Evolutionary conservation across 2,797 vertebrate species (phyloP).

Genomic region (Sebastes hubbsi): DNA sequence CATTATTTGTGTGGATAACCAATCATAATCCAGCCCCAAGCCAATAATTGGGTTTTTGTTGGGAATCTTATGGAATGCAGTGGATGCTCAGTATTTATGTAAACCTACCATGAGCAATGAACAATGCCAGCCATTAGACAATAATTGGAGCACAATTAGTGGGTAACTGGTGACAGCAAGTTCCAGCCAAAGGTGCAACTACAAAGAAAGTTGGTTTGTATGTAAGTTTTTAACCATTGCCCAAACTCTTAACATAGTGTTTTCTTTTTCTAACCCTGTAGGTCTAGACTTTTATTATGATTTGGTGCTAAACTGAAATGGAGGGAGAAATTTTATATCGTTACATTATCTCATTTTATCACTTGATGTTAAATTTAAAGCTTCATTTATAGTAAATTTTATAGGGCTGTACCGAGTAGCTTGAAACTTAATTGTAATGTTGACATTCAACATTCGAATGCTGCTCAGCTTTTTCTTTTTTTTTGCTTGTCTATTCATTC

Average conservation of each 20-base stretch:
- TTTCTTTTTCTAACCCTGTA: neutral
- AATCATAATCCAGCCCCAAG: conserved; percentile 36
- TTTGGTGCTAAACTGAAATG: neutral
- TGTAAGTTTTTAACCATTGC: neutral
- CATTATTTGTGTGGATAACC: conserved; percentile 65
- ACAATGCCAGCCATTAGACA: conserved; percentile 23
- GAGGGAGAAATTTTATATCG: neutral
- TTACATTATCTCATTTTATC: neutral
- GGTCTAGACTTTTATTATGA: neutral
- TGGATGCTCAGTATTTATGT: conserved; percentile 23
- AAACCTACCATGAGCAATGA: conserved; percentile 12
- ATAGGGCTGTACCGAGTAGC: neutral
- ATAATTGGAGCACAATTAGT: conserved; percentile 26
- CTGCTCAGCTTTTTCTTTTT: neutral
- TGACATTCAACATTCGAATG: neutral
- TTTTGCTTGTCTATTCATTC: neutral
- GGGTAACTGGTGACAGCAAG: conserved; percentile 4
- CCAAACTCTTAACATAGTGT: neutral
- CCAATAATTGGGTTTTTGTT: conserved; percentile 56
- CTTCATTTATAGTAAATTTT: neutral
- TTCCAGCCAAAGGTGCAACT: conserved; percentile 12
- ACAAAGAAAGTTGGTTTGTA: conserved; percentile 7
- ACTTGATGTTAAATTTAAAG: neutral
- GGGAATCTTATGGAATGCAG: conserved; percentile 43
- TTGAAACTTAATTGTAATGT: neutral